A percentile compares a stretch with the other conserved stretches of the same genome.
Conservation (phyloP, 2,113 vertebrate species). For the Abramis brama region DNA sequence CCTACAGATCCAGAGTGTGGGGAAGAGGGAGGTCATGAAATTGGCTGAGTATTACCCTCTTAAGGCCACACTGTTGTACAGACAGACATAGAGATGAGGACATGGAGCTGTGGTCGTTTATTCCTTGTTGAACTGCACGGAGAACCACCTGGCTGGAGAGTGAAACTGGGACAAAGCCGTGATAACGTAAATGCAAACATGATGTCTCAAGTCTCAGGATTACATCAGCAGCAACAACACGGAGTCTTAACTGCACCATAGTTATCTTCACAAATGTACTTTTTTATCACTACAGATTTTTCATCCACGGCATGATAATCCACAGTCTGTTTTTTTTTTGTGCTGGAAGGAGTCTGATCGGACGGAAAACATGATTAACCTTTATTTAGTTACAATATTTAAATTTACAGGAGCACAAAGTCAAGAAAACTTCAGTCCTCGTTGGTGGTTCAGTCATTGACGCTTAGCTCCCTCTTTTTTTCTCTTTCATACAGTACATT, state of each 20-base stretch:
- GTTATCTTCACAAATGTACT: conserved; percentile 47
- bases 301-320: conserved; percentile 58
- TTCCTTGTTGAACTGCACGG: not conserved
- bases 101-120: conserved; percentile 8
- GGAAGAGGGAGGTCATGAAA: conserved; percentile 13
- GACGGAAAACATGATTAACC: conserved; percentile 53
- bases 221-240: conserved; percentile 24
- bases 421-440: conserved; percentile 42
- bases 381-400: conserved; percentile 72
- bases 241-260: conserved; percentile 39
- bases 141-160: not conserved
- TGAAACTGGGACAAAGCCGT: conserved; percentile 14
- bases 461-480: conserved; percentile 48
- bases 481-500: conserved; percentile 57
- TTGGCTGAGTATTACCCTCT: conserved; percentile 29
- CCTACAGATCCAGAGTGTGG: conserved; percentile 17
- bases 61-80: conserved; percentile 60
- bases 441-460: conserved; percentile 54
- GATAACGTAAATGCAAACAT: conserved; percentile 27
- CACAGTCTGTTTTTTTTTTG: conserved; percentile 51
- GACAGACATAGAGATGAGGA: conserved; percentile 46
- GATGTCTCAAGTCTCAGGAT: conserved; percentile 30
- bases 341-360: conserved; percentile 55
- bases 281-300: conserved; percentile 39
- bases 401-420: conserved; percentile 60